Evolutionary conservation across 2,113 vertebrate genomes (phyloP).

Genomic region (Larimichthys polyactis): DNA sequence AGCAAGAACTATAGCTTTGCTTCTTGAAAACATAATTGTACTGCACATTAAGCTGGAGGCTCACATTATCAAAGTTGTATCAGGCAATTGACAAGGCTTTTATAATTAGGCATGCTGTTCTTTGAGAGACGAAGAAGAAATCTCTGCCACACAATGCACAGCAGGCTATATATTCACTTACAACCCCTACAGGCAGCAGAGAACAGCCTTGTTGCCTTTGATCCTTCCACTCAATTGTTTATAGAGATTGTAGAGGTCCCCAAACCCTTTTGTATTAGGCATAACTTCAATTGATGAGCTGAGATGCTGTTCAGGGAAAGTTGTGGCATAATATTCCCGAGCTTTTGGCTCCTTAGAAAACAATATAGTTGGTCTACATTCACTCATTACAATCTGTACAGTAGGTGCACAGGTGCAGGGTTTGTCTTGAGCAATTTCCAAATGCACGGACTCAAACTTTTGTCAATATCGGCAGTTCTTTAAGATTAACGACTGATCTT

Average conservation of each 20-base stretch:
- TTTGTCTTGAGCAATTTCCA: not conserved
- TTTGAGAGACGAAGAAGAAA: constrained; percentile 71
- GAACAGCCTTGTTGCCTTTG: constrained; percentile 76
- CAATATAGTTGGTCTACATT: not conserved
- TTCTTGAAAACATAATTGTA: constrained; percentile 73
- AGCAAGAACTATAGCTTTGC: constrained; percentile 70
- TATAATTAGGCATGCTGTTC: constrained; percentile 77
- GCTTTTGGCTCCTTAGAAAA: not conserved
- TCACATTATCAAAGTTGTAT: constrained; percentile 80
- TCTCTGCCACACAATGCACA: constrained; percentile 79
- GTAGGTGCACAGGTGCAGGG: not conserved
- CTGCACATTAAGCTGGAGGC: constrained; percentile 68
- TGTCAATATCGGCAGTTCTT: too few species aligned
- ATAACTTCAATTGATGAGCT: constrained; percentile 55
- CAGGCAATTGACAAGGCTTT: constrained; percentile 77
- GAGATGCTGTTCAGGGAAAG: constrained; percentile 47
- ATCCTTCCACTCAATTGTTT: constrained; percentile 80
- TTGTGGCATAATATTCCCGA: constrained; percentile 22
- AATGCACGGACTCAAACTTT: not conserved
- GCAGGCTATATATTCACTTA: constrained; percentile 81
- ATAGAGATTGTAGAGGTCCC: constrained; percentile 72
- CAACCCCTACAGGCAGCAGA: constrained; percentile 78
- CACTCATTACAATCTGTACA: not conserved
- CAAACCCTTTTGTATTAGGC: constrained; percentile 61
- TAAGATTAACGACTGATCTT: too few species aligned